Conservation (phyloP, 2,797 vertebrate genomes). For the Selene dorsalis region DNA sequence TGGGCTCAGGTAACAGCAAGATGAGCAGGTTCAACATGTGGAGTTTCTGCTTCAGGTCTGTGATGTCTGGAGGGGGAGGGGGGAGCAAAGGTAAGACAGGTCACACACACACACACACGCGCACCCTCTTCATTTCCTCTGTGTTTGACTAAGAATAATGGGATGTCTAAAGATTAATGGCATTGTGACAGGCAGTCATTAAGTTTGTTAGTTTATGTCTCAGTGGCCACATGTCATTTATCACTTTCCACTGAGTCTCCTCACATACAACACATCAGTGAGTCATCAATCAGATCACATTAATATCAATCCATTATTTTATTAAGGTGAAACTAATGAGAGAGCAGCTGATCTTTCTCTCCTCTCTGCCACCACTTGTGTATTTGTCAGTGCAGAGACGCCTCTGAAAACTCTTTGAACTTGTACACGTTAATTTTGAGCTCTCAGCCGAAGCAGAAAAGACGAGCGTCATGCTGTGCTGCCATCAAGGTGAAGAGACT, state of each 20-base stretch:
- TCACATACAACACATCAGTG: conserved; percentile 46
- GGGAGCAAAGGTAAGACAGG: conserved; percentile 38
- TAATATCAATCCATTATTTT: conserved; percentile 57
- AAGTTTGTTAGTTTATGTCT: conserved; percentile 73
- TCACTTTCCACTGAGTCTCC: conserved; percentile 55
- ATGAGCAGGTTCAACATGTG: conserved; percentile 92
- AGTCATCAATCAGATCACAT: conserved; percentile 68
- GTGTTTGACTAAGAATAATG: conserved; percentile 66
- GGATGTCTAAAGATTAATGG: conserved; percentile 74
- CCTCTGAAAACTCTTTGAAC: conserved; percentile 51
- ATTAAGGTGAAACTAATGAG: conserved; percentile 40
- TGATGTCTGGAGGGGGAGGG: conserved; percentile 83
- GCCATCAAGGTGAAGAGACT: conserved; percentile 41
- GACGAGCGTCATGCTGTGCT: conserved; percentile 37
- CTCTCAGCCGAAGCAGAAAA: conserved; percentile 41
- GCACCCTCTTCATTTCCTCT: conserved; percentile 76
- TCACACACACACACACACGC: conserved; percentile 13
- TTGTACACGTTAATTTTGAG: conserved; percentile 66
- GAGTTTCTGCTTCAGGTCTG: conserved; percentile 90
- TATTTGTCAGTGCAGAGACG: conserved; percentile 6
- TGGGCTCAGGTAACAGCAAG: conserved; percentile 91
- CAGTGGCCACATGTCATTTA: conserved; percentile 60
- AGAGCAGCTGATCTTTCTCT: conserved; percentile 27
- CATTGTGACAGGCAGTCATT: conserved; percentile 75
- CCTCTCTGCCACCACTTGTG: conserved; percentile 8